These are phyloP conservation scores for Hydra vulgaris DNA, from an alignment of 30 jellyfish, hydroid and myxozoan genomes.

Conservation along the genomic window DNA sequence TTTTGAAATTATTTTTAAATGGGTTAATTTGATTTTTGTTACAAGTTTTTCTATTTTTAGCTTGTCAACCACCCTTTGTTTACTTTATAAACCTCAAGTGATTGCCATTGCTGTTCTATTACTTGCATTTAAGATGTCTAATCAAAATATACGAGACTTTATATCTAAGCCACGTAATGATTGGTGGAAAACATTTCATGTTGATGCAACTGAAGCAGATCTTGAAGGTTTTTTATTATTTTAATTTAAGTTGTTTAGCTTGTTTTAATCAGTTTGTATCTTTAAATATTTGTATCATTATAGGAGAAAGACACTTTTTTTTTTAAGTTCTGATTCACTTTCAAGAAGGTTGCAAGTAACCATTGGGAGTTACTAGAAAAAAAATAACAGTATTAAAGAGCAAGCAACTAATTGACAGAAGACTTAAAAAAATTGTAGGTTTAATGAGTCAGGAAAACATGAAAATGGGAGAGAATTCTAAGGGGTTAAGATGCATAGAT, in stretches of 20 bases:
- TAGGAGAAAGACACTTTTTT: too few relatives aligned
- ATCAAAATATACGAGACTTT: constrained; percentile 68
- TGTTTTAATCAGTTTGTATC: too few relatives aligned
- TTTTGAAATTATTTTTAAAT: not conserved
- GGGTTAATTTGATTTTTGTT: not conserved
- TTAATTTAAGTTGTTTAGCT: not conserved
- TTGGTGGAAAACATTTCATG: constrained; percentile 84
- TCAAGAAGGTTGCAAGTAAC: too few relatives aligned
- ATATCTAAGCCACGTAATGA: constrained; percentile 69
- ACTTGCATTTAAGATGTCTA: constrained; percentile 80
- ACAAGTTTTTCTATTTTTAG: too few relatives aligned
- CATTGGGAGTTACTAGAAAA: too few relatives aligned
- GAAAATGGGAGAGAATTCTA: too few relatives aligned
- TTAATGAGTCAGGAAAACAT: too few relatives aligned
- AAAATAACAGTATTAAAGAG: too few relatives aligned
- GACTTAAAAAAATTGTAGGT: too few relatives aligned
- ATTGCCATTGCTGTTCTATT: constrained; percentile 73
- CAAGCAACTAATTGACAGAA: too few relatives aligned
- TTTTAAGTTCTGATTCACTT: not conserved
- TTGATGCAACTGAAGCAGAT: constrained; percentile 56
- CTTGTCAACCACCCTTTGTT: constrained; percentile 72
- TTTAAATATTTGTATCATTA: not conserved
- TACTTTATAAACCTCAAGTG: constrained; percentile 63
- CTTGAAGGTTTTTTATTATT: constrained; percentile 50
- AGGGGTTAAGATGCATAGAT: too few relatives aligned